Conservation (phyloP, 2,797 vertebrate genomes). For the Spizella passerina region DNA sequence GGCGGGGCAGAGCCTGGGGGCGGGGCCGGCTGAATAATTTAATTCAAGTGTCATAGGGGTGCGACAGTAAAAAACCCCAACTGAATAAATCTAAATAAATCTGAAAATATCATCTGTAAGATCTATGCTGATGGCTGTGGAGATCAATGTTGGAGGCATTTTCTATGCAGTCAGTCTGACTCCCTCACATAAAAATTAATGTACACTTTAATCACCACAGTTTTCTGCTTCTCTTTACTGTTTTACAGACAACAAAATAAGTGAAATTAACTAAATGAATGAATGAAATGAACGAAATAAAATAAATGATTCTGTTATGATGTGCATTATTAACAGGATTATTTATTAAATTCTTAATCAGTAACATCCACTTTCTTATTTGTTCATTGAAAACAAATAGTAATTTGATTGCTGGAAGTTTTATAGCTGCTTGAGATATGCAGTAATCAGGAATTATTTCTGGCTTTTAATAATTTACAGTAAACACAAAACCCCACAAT, state of each 20-base stretch:
- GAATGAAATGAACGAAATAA: neutral
- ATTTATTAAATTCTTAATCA: constrained; percentile 14
- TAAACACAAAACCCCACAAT: neutral
- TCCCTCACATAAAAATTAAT: neutral
- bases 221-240: neutral
- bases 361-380: neutral
- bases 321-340: neutral
- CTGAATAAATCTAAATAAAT: too few species aligned
- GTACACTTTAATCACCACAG: accelerated
- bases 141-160: neutral
- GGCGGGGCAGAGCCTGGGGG: too few species aligned
- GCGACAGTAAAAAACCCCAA: accelerated
- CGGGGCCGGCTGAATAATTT: too few species aligned
- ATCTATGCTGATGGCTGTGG: accelerated
- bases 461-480: neutral
- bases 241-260: neutral
- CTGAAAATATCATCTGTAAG: accelerated
- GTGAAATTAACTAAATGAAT: neutral
- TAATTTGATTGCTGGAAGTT: neutral
- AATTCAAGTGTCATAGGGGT: accelerated
- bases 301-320: neutral
- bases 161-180: accelerated
- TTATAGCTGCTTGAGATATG: neutral
- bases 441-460: neutral
- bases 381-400: neutral